Base-by-base conservation (phyloP, 2,888 invertebrate species). In the Lasioglossum morio region DNA sequence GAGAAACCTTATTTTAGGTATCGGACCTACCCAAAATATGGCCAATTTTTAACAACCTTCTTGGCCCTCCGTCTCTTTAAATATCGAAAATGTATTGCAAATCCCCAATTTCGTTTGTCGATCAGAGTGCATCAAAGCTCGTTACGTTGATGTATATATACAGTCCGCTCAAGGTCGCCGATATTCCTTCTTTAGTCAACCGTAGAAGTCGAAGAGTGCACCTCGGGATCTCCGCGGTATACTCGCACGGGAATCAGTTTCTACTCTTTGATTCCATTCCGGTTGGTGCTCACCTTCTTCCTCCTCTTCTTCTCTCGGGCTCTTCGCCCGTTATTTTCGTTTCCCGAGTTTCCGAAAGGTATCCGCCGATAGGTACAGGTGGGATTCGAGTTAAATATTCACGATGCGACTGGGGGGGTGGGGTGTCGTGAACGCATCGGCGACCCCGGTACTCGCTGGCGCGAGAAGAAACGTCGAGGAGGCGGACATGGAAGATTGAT, bases 371-470 rank as follows among this genome's bases (percentile, higher is more conserved):
- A 84, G 82, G 85, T 82, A 72, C 85, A 81, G 82, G 77, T 75
- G 87, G 85, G 85, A 87, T 87, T 84, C 73, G 40, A 57, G 77
- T 89, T 88, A 88, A 89, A 89, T 88, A 89, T 89, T 89, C 88
- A 89, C 37, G 60, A 53, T 72, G 72, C 72, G 69, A 53, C 60
- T 2, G 19, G 53, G 53, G 23, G 23, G 8, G 23, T 8, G 23
- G 23, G 72, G 80, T 80, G 79, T 82, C 77, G 82, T 43, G 74
- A 79, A 81, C 63, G 66, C 81, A 75, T 81, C 73, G 79, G 57
- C 40, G 80, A 70, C 23, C 34, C 74, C 40, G 37, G 70, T 23
- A 70, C 73, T 48, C 79, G 53, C 40, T 66, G 14, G 10, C 34
- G 57, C 53, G 73, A 77, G 63, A 77, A 70, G 72, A 48, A 70